Evolutionary conservation across 92 coral and sea anemone species (phyloP).

Genomic region (Virgularia gustaviana): DNA sequence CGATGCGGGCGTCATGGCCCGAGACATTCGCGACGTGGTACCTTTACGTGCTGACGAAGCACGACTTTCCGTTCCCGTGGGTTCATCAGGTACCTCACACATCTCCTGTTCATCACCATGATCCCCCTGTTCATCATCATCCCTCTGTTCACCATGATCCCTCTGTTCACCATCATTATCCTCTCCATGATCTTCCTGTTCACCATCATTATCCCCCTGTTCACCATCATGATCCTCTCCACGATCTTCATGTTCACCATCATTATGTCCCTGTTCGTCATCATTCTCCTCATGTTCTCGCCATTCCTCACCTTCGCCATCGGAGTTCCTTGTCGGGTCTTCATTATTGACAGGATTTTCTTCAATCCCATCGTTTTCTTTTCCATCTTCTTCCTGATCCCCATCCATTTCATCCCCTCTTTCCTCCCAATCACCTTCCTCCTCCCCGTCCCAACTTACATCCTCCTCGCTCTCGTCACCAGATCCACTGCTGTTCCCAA

Average conservation of each 20-base stretch:
- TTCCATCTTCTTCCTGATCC: neutral
- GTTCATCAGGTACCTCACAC: neutral
- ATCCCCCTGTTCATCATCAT: neutral
- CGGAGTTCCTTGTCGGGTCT: neutral
- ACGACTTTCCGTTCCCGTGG: neutral
- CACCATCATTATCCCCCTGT: neutral
- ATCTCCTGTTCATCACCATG: neutral
- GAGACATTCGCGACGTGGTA: neutral
- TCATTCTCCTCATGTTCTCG: neutral
- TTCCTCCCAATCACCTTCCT: neutral
- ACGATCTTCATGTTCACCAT: neutral
- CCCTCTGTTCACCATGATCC: neutral
- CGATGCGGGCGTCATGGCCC: neutral
- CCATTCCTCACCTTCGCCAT: neutral
- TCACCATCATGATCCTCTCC: neutral
- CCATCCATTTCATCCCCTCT: neutral
- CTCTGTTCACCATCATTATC: neutral
- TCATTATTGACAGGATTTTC: neutral
- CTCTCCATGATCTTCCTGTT: neutral
- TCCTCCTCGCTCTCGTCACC: neutral
- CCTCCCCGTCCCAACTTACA: neutral
- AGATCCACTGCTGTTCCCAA: neutral
- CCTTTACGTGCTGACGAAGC: neutral
- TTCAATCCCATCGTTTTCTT: neutral
- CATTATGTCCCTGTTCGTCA: neutral